Conservation (phyloP, 92 coral and sea anemone genomes). For the Epizoanthus stellaris region DNA sequence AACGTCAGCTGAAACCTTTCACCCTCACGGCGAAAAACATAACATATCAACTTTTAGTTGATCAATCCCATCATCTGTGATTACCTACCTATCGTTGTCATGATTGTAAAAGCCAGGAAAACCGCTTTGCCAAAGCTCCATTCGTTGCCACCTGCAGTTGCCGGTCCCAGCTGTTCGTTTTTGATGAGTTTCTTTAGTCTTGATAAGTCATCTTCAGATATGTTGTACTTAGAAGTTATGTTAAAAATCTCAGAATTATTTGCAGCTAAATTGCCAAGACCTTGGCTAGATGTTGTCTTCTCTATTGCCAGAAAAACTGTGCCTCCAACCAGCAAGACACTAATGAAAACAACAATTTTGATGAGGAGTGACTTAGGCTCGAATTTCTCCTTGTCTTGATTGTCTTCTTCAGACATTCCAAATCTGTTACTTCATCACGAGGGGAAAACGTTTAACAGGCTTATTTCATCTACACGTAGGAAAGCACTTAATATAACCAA, state of each 20-base stretch:
- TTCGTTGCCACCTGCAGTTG: slow-evolving; percentile 50
- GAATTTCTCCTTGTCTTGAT: slow-evolving; percentile 48
- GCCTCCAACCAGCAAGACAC: slow-evolving; percentile 85
- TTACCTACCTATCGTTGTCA: slow-evolving; percentile 90
- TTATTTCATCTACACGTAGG: too few relatives aligned
- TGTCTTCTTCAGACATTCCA: slow-evolving; percentile 34
- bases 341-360: slow-evolving; percentile 59
- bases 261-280: slow-evolving; percentile 11
- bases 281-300: slow-evolving; percentile 21
- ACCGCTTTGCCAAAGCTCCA: slow-evolving; percentile 89
- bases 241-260: slow-evolving; percentile 32
- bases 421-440: not conserved
- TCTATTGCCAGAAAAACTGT: slow-evolving; percentile 83
- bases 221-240: slow-evolving; percentile 70
- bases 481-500: too few relatives aligned
- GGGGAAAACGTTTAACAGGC: too few relatives aligned
- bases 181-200: slow-evolving; percentile 25
- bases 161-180: not conserved
- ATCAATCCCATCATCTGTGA: too few relatives aligned
- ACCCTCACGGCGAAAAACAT: too few relatives aligned
- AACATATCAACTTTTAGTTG: too few relatives aligned
- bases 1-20: too few relatives aligned
- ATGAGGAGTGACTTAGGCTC: slow-evolving; percentile 76
- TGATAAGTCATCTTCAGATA: slow-evolving; percentile 50
- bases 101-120: slow-evolving; percentile 86